Conservation (phyloP, 2,113 vertebrate genomes). For the Tachysurus fulvidraco region DNA sequence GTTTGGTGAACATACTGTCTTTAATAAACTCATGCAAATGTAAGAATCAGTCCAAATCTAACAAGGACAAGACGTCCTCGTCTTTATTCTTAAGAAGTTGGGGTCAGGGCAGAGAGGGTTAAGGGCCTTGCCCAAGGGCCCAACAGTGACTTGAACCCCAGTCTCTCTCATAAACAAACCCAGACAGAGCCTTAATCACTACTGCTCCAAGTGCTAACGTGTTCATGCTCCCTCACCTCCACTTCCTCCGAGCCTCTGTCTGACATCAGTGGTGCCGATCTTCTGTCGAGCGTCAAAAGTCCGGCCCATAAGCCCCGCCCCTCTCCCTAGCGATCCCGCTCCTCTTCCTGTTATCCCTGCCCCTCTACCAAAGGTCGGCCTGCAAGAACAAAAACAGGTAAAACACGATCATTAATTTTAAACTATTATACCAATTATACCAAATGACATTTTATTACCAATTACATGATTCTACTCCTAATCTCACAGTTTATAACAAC, state of each 20-base stretch:
- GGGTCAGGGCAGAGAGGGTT: too few relatives aligned
- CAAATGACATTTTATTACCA: too few relatives aligned
- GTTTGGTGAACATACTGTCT: not conserved
- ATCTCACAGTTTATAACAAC: too few relatives aligned
- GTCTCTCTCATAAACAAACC: not conserved
- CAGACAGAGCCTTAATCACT: not conserved
- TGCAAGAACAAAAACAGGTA: not conserved
- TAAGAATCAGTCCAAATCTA: not conserved
- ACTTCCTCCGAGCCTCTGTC: slow-evolving; percentile 80
- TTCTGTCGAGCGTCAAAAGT: slow-evolving; percentile 92
- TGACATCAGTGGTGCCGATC: slow-evolving; percentile 85
- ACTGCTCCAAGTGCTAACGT: too few relatives aligned
- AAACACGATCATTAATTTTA: not conserved
- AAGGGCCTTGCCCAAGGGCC: too few relatives aligned
- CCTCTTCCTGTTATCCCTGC: slow-evolving; percentile 20
- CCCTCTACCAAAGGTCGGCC: slow-evolving; percentile 31
- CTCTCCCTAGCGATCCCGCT: slow-evolving; percentile 26
- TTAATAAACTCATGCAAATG: not conserved
- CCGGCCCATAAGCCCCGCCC: slow-evolving; percentile 68
- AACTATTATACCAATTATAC: too few relatives aligned
- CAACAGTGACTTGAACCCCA: too few relatives aligned
- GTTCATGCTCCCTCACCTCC: slow-evolving; percentile 16
- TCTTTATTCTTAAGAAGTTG: too few relatives aligned
- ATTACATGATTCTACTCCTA: too few relatives aligned
- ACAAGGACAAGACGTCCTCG: not conserved